Percentiles rank a stretch among this genome's conserved stretches.
phyloP scores from a whole-genome alignment of 2,113 vertebrate genomes.

The Crotophaga sulcirostris region DNA sequence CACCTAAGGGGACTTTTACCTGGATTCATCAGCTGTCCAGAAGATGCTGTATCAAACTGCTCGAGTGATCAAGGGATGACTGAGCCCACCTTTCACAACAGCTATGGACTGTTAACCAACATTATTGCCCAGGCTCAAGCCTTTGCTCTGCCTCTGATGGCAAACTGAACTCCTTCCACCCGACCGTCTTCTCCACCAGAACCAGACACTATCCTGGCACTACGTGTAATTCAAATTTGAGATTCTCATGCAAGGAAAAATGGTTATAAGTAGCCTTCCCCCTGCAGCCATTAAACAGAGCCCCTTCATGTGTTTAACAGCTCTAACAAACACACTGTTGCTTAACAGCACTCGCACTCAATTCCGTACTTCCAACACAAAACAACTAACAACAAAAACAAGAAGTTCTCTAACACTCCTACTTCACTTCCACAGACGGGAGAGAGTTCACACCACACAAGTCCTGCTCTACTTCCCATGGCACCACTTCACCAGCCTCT shows the following conservation, averaged over 20 bases:
- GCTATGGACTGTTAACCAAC: neutral
- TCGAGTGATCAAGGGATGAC: neutral
- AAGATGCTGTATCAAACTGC: neutral
- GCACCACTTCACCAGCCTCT: neutral
- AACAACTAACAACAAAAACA: too few relatives aligned
- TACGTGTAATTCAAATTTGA: neutral
- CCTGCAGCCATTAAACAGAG: neutral
- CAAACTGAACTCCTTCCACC: neutral
- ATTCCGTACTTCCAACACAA: neutral
- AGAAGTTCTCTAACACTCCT: neutral
- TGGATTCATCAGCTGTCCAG: neutral
- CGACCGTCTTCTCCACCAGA: neutral
- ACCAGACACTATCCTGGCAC: neutral
- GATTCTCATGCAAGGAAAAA: fast-evolving
- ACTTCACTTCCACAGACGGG: fast-evolving
- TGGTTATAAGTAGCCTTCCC: neutral
- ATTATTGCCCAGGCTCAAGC: neutral
- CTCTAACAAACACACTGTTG: neutral
- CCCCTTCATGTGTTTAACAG: neutral
- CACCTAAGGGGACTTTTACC: neutral
- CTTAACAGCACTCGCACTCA: neutral
- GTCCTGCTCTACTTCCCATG: neutral
- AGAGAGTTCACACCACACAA: neutral
- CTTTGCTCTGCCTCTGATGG: neutral
- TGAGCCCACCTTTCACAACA: neutral